These are phyloP conservation scores for Pseudotriccus pelzelni DNA, from an alignment of 2,797 vertebrate genomes.

Conservation along the genomic window DNA sequence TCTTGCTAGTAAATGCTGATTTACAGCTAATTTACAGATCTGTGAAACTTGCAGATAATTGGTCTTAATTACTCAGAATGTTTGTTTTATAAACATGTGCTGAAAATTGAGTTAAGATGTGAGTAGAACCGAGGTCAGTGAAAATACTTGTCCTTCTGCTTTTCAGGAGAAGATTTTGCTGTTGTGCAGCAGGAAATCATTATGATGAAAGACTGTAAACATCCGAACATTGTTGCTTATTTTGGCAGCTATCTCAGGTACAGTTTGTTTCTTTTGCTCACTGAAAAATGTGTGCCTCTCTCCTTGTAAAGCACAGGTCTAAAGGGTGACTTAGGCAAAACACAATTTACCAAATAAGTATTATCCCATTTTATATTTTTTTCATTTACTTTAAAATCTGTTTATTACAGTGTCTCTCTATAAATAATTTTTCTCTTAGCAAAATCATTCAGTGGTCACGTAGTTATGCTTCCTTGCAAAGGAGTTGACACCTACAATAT, in stretches of 20 bases:
- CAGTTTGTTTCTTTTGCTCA: constrained; percentile 57
- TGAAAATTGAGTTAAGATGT: background rate
- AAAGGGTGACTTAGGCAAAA: background rate
- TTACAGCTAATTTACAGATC: background rate
- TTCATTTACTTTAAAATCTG: background rate
- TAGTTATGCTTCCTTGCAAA: background rate
- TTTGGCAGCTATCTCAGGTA: constrained; percentile 99
- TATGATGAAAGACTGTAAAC: constrained; percentile 99
- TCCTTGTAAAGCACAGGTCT: background rate
- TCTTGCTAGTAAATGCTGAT: background rate
- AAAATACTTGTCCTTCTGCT: constrained; percentile 58
- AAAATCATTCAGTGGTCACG: background rate
- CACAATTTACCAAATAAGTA: background rate
- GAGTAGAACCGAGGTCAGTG: background rate
- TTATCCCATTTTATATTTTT: background rate
- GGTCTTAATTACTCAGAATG: background rate
- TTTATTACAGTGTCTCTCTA: background rate
- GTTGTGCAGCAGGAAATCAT: constrained; percentile 99
- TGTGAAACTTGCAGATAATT: background rate
- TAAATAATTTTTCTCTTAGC: background rate
- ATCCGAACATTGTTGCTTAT: constrained; percentile 98
- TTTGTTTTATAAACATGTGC: background rate
- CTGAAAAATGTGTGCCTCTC: background rate
- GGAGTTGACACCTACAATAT: background rate
- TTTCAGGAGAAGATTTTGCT: constrained; percentile 96